Conservation (phyloP, 2,888 invertebrate species). For the Coelopa pilipes region DNA sequence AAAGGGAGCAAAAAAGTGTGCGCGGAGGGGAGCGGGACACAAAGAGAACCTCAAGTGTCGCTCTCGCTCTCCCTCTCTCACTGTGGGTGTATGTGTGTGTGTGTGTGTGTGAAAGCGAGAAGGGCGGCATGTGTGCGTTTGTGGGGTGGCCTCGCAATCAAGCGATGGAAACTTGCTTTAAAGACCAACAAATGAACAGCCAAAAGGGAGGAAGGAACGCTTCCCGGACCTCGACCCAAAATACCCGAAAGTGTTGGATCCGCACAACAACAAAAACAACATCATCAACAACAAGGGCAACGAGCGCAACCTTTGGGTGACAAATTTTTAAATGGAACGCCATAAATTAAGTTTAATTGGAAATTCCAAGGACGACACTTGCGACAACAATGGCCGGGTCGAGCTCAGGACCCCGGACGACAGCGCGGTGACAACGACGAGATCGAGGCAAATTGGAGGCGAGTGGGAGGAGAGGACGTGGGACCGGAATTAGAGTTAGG, state of each 20-base stretch:
- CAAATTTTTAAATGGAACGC: slow-evolving; percentile 44
- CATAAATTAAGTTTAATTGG: slow-evolving; percentile 64
- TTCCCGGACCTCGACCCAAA: slow-evolving; percentile 27
- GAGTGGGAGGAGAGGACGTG: too few species aligned
- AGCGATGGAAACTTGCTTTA: slow-evolving; percentile 21
- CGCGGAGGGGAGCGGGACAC: not conserved
- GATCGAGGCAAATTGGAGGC: too few species aligned
- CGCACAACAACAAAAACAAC: slow-evolving; percentile 14
- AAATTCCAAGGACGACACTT: slow-evolving; percentile 46
- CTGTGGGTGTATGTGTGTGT: not conserved
- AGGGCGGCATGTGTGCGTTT: not conserved
- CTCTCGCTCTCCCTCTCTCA: not conserved
- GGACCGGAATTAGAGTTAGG: not conserved
- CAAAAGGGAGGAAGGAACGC: slow-evolving; percentile 3
- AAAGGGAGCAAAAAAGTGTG: slow-evolving; percentile 8
- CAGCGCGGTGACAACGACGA: too few species aligned
- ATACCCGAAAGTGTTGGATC: slow-evolving; percentile 3
- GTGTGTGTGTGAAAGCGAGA: not conserved
- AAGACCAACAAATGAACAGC: slow-evolving; percentile 11
- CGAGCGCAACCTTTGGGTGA: slow-evolving; percentile 16
- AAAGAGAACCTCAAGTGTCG: slow-evolving; percentile 17
- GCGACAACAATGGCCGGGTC: slow-evolving; percentile 8
- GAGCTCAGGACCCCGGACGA: too few species aligned
- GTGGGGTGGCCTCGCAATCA: slow-evolving; percentile 8
- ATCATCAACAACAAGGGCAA: not conserved